Evolutionary conservation across 1,140 invertebrate genomes (phyloP), one percentile per base, ranked within the genome.

Genomic region (Aphidius ervi): DNA sequence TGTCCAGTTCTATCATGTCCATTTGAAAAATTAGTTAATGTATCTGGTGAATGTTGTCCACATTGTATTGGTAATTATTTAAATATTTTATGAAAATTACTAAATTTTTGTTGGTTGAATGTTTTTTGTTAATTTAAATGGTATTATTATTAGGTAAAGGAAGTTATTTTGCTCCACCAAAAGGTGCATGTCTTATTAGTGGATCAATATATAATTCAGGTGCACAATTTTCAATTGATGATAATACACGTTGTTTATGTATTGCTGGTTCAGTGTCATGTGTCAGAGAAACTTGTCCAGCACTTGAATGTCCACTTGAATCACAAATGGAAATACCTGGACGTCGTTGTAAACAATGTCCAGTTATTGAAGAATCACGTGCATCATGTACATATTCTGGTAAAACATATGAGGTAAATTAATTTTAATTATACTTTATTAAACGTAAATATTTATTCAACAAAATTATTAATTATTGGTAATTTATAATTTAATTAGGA

Each of bases 1-100:
- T 97, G 94, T 73, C 90, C 92, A 2, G 89, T 92, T 4, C 79
- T 95, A 5, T 86, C 89, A 20, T 95, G 93, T 74, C 84, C 87
- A 37, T 67, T 78, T 49, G 79, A 82, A 6, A 86, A 86, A 57
- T 88, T 90, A 65, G 77, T 83, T 31, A 83, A 84, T 45, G 81
- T 82, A 37, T 81, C 85, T 2, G 89, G 88, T 4, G 87, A 92
- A 67, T 96, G 94, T 73, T 97, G 94, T 76, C 92, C 93, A 0
- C 77, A 82, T 53, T 96, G 94, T 70, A 84, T 81, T 64, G 89
- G 89, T 82, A 16, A 16, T 16, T 16, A 16, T 16, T 16, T n/a
- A n/a, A n/a, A n/a, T n/a, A n/a, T n/a, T n/a, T n/a, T n/a, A n/a
- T n/a, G n/a, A n/a, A n/a, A n/a, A n/a, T n/a, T n/a, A n/a, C n/a